These are phyloP conservation scores for Chelonia mydas DNA, from an alignment of 2,797 vertebrate genomes.

Conservation along the genomic window DNA sequence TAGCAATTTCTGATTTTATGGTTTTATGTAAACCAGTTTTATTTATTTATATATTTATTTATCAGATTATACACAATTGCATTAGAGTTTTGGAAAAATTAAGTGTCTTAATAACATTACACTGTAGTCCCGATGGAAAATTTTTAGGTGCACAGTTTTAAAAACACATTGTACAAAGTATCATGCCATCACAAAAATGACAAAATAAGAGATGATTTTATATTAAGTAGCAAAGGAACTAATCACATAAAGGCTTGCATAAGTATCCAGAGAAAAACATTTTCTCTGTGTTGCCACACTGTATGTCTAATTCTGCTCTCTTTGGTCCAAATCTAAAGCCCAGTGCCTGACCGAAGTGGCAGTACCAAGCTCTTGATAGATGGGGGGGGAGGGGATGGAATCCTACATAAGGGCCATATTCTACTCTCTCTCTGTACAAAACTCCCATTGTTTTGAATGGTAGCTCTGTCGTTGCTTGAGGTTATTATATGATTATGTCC, in stretches of 20 bases:
- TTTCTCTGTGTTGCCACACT: background rate
- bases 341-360: background rate
- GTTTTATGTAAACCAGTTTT: background rate
- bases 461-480: background rate
- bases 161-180: conserved; percentile 9
- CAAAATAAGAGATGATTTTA: conserved; percentile 33
- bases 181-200: background rate
- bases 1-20: background rate
- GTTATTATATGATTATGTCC: background rate
- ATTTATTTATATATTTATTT: conserved; percentile 36
- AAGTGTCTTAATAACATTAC: conserved; percentile 50
- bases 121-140: conserved; percentile 40
- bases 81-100: conserved; percentile 41
- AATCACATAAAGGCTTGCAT: background rate
- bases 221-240: conserved; percentile 8
- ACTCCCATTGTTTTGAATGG: background rate
- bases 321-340: background rate
- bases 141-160: conserved; percentile 35
- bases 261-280: background rate
- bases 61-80: conserved; percentile 13
- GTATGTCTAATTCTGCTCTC: background rate
- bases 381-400: background rate
- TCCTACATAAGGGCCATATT: background rate
- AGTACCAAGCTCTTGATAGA: background rate
- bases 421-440: background rate